Percentiles rank a stretch among this genome's conserved stretches.
phyloP scores from a whole-genome alignment of 2,113 vertebrate genomes.

The Catharus fuscescens region DNA sequence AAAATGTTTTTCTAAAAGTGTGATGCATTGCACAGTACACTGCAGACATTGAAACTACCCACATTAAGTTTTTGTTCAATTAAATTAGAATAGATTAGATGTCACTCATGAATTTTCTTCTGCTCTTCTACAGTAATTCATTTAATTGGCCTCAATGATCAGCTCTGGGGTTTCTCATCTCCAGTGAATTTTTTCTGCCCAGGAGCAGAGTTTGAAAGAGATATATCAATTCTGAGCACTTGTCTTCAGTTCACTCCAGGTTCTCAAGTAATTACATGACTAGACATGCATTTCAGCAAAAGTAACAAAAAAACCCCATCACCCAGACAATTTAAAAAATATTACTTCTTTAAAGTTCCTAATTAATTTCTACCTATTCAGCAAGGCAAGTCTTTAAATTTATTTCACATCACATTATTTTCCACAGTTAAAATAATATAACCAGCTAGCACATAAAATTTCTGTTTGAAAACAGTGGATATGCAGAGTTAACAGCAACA shows the following conservation, averaged over 20 bases:
- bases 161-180: conserved; percentile 55
- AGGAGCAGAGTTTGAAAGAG: conserved; percentile 49
- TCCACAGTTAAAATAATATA: neutral
- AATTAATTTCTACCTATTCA: neutral
- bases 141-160: conserved; percentile 66
- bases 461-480: neutral
- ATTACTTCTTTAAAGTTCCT: neutral
- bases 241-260: conserved; percentile 15
- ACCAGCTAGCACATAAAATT: neutral
- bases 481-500: neutral
- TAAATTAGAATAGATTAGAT: conserved; percentile 64
- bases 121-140: conserved; percentile 55
- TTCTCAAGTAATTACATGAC: conserved; percentile 27
- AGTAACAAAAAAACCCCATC: neutral
- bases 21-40: neutral
- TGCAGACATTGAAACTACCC: neutral
- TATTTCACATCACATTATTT: neutral
- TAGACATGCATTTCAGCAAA: neutral
- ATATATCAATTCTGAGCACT: conserved; percentile 39
- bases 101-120: conserved; percentile 62
- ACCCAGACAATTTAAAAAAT: neutral
- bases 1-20: conserved; percentile 1
- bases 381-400: neutral
- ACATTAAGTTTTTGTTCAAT: conserved; percentile 49
- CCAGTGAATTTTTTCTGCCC: conserved; percentile 54